These are phyloP conservation scores for Tribolium castaneum DNA, from an alignment of 1,140 invertebrate species.

Conservation along the genomic window DNA sequence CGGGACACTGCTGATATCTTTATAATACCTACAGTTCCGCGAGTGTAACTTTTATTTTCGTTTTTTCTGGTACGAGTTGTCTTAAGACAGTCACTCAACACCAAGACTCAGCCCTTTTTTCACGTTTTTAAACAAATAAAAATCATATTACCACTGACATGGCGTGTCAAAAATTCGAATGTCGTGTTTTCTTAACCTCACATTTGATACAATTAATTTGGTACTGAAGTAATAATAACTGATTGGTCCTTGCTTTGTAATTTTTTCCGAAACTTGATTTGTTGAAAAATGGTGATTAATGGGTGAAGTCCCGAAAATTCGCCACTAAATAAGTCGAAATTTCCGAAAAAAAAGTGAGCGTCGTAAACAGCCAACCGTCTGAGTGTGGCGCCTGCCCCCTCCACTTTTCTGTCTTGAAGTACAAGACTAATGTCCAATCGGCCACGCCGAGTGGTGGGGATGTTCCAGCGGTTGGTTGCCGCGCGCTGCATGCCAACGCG, in stretches of 20 bases:
- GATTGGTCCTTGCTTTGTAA: too few relatives aligned
- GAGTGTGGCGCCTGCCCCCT: conserved; percentile 58
- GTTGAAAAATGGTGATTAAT: too few relatives aligned
- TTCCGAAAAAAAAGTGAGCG: conserved; percentile 49
- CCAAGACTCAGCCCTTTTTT: neutral
- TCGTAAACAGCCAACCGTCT: conserved; percentile 55
- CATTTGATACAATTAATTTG: neutral
- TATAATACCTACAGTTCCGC: conserved; percentile 40
- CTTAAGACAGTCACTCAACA: neutral
- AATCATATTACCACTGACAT: neutral
- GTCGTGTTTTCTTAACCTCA: neutral
- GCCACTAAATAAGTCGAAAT: conserved; percentile 9
- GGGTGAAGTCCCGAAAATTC: neutral
- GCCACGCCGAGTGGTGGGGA: conserved; percentile 50
- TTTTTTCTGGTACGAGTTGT: neutral
- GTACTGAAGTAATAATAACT: too few relatives aligned
- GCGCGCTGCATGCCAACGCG: conserved; percentile 3
- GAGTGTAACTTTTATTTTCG: conserved; percentile 25
- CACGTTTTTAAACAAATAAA: neutral
- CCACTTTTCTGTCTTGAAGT: conserved; percentile 55
- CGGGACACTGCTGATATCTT: conserved; percentile 43
- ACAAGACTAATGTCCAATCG: conserved; percentile 60
- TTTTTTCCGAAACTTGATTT: too few relatives aligned
- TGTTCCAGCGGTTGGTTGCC: neutral
- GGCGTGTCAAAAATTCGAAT: neutral